Evolutionary conservation across 2,113 vertebrate species (phyloP).

Genomic region (Romanogobio albipinnatus): DNA sequence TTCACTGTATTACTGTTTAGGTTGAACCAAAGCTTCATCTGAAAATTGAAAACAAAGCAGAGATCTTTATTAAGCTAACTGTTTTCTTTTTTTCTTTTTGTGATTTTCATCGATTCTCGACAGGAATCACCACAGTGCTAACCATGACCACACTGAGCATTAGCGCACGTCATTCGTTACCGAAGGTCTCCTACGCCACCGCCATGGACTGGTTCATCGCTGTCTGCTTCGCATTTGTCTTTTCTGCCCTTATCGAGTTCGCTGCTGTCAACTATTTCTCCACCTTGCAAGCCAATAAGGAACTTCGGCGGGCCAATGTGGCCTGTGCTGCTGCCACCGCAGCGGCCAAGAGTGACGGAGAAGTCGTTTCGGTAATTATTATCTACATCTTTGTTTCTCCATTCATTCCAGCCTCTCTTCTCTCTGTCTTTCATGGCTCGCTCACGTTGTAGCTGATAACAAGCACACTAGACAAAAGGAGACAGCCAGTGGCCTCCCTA

Average conservation of each 20-base stretch:
- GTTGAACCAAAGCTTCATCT: background rate
- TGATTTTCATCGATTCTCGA: slow-evolving; percentile 16
- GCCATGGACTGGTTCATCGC: slow-evolving; percentile 99
- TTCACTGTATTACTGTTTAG: background rate
- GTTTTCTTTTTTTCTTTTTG: slow-evolving; percentile 39
- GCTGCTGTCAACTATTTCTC: slow-evolving; percentile 98
- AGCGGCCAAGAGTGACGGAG: slow-evolving; percentile 68
- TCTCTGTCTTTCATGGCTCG: background rate
- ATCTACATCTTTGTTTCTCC: background rate
- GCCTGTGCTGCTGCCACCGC: slow-evolving; percentile 70
- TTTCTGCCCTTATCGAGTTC: slow-evolving; percentile 96
- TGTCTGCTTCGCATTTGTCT: slow-evolving; percentile 96
- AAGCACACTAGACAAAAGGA: slow-evolving; percentile 68
- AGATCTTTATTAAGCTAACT: background rate
- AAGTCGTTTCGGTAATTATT: slow-evolving; percentile 82
- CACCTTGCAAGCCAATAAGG: slow-evolving; percentile 88
- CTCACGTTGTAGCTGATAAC: slow-evolving; percentile 64
- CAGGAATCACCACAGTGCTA: slow-evolving; percentile 94
- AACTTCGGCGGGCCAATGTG: slow-evolving; percentile 78
- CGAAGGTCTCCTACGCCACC: slow-evolving; percentile 94
- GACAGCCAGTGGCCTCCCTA: slow-evolving; percentile 70
- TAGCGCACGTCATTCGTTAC: slow-evolving; percentile 91
- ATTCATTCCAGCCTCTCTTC: slow-evolving; percentile 1
- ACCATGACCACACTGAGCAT: slow-evolving; percentile 97
- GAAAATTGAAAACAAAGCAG: background rate